Evolutionary conservation across 2,797 vertebrate genomes (phyloP).

Genomic region (Anas georgica): DNA sequence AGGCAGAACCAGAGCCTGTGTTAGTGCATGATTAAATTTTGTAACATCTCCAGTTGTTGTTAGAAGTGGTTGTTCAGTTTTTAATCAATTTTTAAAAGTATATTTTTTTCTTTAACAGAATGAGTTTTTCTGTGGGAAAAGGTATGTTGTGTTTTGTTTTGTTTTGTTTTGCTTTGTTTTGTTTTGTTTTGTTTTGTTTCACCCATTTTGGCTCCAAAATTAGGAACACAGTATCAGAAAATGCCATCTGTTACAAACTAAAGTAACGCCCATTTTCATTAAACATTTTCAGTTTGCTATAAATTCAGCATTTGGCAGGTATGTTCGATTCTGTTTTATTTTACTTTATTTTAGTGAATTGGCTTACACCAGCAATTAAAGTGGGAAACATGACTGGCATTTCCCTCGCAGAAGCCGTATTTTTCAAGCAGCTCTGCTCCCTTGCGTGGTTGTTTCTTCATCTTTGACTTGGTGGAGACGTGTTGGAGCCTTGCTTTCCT

Average conservation of each 20-base stretch:
- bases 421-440: neutral
- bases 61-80: neutral
- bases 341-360: neutral
- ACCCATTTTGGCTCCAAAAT: neutral
- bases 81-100: neutral
- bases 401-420: neutral
- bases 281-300: accelerated
- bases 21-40: neutral
- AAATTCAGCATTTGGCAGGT: neutral
- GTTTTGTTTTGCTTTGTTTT: too few relatives aligned
- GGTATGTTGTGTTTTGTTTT: too few relatives aligned
- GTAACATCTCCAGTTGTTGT: neutral
- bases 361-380: neutral
- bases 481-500: neutral
- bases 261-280: neutral
- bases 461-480: neutral
- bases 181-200: too few relatives aligned
- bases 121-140: neutral
- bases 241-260: accelerated
- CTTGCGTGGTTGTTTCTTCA: neutral
- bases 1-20: accelerated
- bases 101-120: neutral
- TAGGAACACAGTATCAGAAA: neutral
- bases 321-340: accelerated
- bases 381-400: neutral